Base-by-base conservation (phyloP, 2,797 vertebrate species). In the Micropoecilia bifurca region DNA sequence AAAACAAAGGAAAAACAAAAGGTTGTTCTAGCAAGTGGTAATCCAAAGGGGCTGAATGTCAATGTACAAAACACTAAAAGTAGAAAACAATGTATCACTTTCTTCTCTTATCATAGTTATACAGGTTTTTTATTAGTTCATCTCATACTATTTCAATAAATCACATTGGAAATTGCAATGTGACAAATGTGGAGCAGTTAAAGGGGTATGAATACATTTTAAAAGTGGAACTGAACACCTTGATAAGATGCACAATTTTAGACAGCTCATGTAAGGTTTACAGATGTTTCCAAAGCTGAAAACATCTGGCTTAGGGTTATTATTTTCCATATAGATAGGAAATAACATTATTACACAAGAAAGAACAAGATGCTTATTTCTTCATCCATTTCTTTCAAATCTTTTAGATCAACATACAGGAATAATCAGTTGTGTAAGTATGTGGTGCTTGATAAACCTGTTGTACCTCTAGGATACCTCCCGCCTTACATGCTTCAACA, bases 401-500 rank as follows among this genome's bases (percentile, higher is more conserved):
- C 36, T 1, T 41, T 68, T 39, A 63, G 16, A 36, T 36, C 61
- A 63, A 10, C 18, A 63, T 20, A 36, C 25, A 68, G 22, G 36
- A 68, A 41, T 25, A 36, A 68, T 68, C 36, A 10, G 3, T 12
- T 12, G 36, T 68, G 63, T 22, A 22, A 25, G 3, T 46, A 28
- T n/a, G 43, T 45, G 68, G n/a, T 28, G 43, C 43, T 71, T 3
- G 43, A 16, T 69, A 48, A 77, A 69, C 39, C 53, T 73, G 50
- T 13, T n/a, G 55, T n/a, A 36, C 39, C 41, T 61, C 53, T 53
- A 69, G 25, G n/a, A 43, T 13, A n/a, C 77, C 28, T 66, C 57
- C 41, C 74, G 55, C 28, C 63, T 47, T 75, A 66, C 69, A 74
- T 88, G 81, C 47, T 71, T 28, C 33, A 75, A 80, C 59, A 85